Conservation (phyloP, 2,888 invertebrate genomes). For the Leptogaster cylindrica region DNA sequence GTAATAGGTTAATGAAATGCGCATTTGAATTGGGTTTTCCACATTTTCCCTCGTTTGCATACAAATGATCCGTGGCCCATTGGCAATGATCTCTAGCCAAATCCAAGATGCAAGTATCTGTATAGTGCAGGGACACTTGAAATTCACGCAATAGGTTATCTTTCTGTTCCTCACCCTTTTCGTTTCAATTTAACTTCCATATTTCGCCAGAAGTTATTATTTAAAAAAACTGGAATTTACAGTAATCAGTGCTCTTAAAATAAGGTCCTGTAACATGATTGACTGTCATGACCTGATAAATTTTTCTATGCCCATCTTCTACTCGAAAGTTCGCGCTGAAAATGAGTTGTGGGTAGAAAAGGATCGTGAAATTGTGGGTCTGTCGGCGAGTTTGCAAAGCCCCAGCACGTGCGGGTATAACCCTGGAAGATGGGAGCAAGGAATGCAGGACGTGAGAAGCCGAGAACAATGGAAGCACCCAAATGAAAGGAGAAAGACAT, state of each 20-base stretch:
- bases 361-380: neutral
- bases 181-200: slow-evolving; percentile 4
- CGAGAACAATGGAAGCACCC: too few species aligned
- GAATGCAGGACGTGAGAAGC: neutral
- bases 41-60: slow-evolving; percentile 39
- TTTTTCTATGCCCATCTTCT: slow-evolving; percentile 33
- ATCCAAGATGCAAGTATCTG: too few species aligned
- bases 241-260: too few species aligned
- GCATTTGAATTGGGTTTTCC: slow-evolving; percentile 34
- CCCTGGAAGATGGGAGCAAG: neutral
- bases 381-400: slow-evolving; percentile 33
- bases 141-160: neutral
- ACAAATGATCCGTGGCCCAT: slow-evolving; percentile 42
- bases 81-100: slow-evolving; percentile 35
- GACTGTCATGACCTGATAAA: slow-evolving; percentile 28
- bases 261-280: neutral
- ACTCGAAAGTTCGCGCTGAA: slow-evolving; percentile 28
- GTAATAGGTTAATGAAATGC: slow-evolving; percentile 25
- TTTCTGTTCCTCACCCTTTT: neutral
- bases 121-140: neutral
- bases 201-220: too few species aligned
- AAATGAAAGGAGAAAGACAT: slow-evolving; percentile 24
- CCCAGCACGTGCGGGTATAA: slow-evolving; percentile 19
- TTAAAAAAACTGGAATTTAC: too few species aligned
- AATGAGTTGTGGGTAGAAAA: slow-evolving; percentile 42